Evolutionary conservation across 2,797 vertebrate species (phyloP).

Genomic region (Halcyon badia): DNA sequence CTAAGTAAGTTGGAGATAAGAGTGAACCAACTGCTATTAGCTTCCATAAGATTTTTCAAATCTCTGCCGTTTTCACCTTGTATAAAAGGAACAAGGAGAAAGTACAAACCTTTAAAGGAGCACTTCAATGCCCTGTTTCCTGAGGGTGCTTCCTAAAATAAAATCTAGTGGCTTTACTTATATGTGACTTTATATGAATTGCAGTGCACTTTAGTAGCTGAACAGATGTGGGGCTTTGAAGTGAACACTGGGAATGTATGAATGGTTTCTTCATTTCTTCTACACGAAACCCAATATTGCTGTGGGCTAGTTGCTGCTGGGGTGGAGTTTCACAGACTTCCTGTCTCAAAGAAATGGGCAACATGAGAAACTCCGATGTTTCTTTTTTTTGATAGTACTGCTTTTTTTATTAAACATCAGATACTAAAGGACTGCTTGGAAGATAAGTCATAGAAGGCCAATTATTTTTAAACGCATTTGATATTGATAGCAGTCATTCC

Average conservation of each 20-base stretch:
- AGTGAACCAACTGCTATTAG: conserved; percentile 44
- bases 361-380: neutral
- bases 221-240: neutral
- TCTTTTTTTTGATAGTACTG: neutral
- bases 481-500: neutral
- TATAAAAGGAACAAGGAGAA: neutral
- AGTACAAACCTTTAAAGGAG: neutral
- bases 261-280: neutral
- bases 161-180: neutral
- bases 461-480: neutral
- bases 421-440: neutral
- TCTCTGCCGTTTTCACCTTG: conserved; percentile 40
- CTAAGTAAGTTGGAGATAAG: neutral
- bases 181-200: neutral
- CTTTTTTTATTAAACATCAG: neutral
- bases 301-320: neutral
- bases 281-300: neutral
- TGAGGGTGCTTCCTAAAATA: neutral
- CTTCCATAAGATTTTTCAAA: conserved; percentile 50
- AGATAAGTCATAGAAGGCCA: neutral
- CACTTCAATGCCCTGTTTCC: neutral
- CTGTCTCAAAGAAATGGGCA: neutral
- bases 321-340: neutral
- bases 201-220: neutral
- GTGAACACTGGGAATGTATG: neutral